These are phyloP conservation scores for Rhagoletis zephyria DNA, from an alignment of 1,140 invertebrate genomes.

Conservation along the genomic window DNA sequence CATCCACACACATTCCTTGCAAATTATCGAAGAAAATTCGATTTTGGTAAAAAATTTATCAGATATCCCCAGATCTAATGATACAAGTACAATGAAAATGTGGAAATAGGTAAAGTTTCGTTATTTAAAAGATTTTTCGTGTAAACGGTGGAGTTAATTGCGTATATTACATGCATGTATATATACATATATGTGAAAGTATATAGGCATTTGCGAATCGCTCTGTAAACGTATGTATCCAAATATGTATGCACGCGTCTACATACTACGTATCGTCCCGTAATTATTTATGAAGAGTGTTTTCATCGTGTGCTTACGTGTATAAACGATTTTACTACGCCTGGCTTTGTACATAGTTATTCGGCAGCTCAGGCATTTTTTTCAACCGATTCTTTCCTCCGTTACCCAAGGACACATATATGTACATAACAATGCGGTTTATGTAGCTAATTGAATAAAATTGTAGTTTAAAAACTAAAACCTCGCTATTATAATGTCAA, in stretches of 20 bases:
- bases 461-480: too few species aligned
- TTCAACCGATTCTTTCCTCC: too few species aligned
- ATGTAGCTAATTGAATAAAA: too few species aligned
- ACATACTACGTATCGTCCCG: not conserved
- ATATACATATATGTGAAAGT: not conserved
- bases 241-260: not conserved
- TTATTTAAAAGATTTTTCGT: too few species aligned
- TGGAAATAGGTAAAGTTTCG: not conserved
- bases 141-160: not conserved
- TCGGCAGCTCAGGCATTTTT: too few species aligned
- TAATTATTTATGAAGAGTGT: not conserved
- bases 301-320: not conserved
- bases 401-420: too few species aligned
- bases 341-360: too few species aligned
- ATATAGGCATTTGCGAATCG: not conserved
- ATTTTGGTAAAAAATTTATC: not conserved
- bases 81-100: not conserved
- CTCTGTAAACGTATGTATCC: not conserved
- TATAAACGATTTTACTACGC: not conserved
- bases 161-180: not conserved
- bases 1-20: not conserved
- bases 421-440: too few species aligned
- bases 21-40: not conserved
- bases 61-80: not conserved
- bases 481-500: too few species aligned